Evolutionary conservation across 2,797 vertebrate genomes (phyloP).

Genomic region (Dendrocincla fuliginosa): DNA sequence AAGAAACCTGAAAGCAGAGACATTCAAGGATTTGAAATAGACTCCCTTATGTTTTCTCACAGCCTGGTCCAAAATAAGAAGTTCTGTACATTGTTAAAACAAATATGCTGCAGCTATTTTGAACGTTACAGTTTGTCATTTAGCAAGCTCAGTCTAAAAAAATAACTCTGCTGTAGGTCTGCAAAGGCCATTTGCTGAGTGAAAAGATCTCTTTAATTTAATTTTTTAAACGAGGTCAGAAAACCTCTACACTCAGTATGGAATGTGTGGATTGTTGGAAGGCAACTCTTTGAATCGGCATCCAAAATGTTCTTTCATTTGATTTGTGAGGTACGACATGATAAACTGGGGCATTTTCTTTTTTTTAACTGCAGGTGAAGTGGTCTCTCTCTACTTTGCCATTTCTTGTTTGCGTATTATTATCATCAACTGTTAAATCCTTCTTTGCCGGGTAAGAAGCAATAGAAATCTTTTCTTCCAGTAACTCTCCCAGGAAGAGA

Average conservation of each 20-base stretch:
- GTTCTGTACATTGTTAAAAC: not conserved
- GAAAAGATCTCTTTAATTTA: not conserved
- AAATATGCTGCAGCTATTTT: not conserved
- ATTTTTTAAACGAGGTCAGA: not conserved
- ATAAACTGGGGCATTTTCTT: not conserved
- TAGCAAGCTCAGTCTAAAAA: not conserved
- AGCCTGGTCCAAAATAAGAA: not conserved
- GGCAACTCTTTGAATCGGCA: not conserved
- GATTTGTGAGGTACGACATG: not conserved
- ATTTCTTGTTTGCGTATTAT: conserved; percentile 8
- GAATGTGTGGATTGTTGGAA: not conserved
- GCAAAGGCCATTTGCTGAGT: not conserved
- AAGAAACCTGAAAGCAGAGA: not conserved
- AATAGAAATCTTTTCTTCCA: not conserved
- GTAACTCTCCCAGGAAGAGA: not conserved
- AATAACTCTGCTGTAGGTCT: not conserved
- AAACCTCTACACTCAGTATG: not conserved
- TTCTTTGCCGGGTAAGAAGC: conserved; percentile 24
- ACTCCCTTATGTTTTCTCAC: not conserved
- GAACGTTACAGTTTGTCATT: not conserved
- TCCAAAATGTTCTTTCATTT: not conserved
- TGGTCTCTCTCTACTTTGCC: conserved; percentile 36
- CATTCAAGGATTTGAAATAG: not conserved
- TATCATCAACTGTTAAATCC: conserved; percentile 29
- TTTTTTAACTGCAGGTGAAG: not conserved